phyloP scores from a whole-genome alignment of 2,888 invertebrate genomes.

The Ethmia dodecea region DNA sequence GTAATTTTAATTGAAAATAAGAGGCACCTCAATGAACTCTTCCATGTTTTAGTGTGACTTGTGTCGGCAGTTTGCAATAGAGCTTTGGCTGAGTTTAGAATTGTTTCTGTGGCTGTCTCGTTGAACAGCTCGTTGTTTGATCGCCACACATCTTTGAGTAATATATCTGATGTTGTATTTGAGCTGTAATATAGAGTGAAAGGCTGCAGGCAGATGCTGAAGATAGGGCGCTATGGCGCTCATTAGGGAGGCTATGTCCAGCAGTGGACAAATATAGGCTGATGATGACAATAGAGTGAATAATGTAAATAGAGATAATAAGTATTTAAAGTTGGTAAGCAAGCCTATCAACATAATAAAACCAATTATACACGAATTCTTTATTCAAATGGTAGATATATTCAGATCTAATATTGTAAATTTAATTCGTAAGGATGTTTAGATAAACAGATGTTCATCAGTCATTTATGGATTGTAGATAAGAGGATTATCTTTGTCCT shows the following conservation, averaged over 20 bases:
- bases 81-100: conserved; percentile 29
- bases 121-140: conserved; percentile 29
- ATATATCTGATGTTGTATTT: conserved; percentile 38
- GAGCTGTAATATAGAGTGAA: conserved; percentile 52
- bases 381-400: no score
- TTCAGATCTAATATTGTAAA: no score
- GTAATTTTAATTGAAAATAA: no score
- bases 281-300: no score
- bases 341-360: neutral
- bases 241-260: no score
- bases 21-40: conserved; percentile 46
- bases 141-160: conserved; percentile 41
- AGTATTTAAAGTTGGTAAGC: neutral
- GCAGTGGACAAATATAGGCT: no score
- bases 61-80: conserved; percentile 31
- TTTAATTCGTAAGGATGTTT: no score
- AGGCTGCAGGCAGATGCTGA: no score
- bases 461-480: no score
- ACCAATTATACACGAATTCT: conserved; percentile 1
- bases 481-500: no score
- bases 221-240: no score
- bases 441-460: no score
- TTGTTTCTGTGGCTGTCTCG: conserved; percentile 26
- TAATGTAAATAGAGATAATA: neutral
- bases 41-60: conserved; percentile 40